phyloP scores from a whole-genome alignment of 2,113 vertebrate genomes.

The Centrocercus urophasianus region DNA sequence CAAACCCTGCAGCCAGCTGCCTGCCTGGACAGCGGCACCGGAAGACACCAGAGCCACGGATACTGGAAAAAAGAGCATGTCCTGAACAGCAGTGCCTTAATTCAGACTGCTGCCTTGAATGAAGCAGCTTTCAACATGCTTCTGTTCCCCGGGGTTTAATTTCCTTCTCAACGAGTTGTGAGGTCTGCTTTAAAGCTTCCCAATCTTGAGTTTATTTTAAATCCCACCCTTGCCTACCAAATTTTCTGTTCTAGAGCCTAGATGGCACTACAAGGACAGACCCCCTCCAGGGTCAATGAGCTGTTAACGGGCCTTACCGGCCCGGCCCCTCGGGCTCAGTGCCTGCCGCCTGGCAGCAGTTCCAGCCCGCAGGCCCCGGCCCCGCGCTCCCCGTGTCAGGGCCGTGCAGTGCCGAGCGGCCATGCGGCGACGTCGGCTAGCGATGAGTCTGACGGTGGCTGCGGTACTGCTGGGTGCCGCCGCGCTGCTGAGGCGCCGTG shows the following conservation, averaged over 20 bases:
- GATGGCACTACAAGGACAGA: neutral
- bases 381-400: no score
- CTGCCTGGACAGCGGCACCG: neutral
- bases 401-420: no score
- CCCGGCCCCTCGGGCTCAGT: neutral
- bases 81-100: neutral
- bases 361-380: neutral
- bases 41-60: neutral
- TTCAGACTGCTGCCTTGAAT: neutral
- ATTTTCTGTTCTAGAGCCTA: neutral
- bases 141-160: neutral
- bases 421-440: neutral
- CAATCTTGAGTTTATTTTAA: neutral
- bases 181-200: neutral
- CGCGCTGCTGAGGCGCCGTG: neutral
- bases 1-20: neutral
- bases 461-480: neutral
- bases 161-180: neutral
- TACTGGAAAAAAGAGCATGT: neutral
- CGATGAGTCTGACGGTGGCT: neutral
- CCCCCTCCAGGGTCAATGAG: neutral
- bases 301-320: neutral
- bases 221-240: fast-evolving
- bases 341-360: neutral
- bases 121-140: neutral